Base-by-base conservation (phyloP, 2,888 invertebrate species). In the Diarsia rubi region DNA sequence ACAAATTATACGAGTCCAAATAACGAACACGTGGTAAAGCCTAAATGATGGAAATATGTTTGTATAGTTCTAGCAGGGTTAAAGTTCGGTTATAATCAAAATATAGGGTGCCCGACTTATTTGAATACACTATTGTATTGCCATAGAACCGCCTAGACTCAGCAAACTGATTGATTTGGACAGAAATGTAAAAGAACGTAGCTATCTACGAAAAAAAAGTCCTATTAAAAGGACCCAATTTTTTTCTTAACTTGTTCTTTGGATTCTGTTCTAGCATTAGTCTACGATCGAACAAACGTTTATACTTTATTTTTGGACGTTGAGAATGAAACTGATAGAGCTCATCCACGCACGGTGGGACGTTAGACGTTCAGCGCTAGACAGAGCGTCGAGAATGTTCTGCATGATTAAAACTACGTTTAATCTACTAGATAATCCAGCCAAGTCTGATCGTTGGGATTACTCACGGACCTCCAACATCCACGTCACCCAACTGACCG, bases 1-100 rank as follows among this genome's bases (percentile, higher is more conserved):
- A 92, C 92, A 92, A 93, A 94, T 82, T 71, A 62, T 62, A 84
- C 65, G 24, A 45, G 42, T 65, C 47, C 49, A 62, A 78, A 76
- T 77, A 78, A 78, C 19, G 49, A 1, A 5, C 31, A 52, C 45
- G 11, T 6, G 16, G 21, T 42, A 24, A 14, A 60, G 45, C 65
- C 42, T 47, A 24, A 62, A 65, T 57, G 4, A 45, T 60, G 59
- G 24, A 49, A 72, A 27, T 60, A 31, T 72, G 59, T 14, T 69
- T 24, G 24, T 42, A 24, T 1, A 31, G 27, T 21, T n/a, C n/a
- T 45, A 31, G 19, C 24, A 16, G n/a, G 16, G 21, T 27, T 57
- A 27, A 47, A 47, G 16, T 70, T 70, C n/a, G 8, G 21, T 47
- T 57, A n/a, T 60, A 14, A 47, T 47, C 27, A 14, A 54, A 78